A percentile compares a stretch with the other conserved stretches of the same genome.
These are phyloP conservation scores for Prosapia bicincta DNA, from an alignment of 2,888 invertebrate species.

Conservation along the genomic window DNA sequence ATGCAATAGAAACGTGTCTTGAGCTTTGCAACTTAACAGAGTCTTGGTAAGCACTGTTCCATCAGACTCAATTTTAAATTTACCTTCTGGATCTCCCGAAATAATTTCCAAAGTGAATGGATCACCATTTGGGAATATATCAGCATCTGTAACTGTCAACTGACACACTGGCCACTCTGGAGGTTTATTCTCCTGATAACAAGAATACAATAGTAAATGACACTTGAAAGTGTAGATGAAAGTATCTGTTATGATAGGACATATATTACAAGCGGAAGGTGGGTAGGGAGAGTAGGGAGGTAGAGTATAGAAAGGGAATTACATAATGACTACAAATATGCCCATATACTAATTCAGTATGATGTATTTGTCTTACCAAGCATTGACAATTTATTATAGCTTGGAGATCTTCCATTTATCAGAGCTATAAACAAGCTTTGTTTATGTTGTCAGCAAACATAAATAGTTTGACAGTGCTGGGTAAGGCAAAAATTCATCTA, in stretches of 20 bases:
- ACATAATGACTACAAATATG: no score
- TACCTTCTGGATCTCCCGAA: conserved; percentile 79
- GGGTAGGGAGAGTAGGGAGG: no score
- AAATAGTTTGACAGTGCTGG: no score
- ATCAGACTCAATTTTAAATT: conserved; percentile 82
- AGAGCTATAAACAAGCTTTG: no score
- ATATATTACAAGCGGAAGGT: background rate
- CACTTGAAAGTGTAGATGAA: background rate
- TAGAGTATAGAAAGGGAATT: no score
- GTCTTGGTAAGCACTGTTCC: conserved; percentile 82
- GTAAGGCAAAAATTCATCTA: no score
- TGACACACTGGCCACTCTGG: conserved; percentile 76
- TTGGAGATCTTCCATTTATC: no score
- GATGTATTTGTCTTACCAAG: no score
- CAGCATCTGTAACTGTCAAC: conserved; percentile 81
- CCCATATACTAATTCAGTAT: no score
- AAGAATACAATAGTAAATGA: conserved; percentile 5
- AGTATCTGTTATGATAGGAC: background rate
- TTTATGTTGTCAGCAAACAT: no score
- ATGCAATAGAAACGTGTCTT: conserved; percentile 73
- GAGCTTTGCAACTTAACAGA: conserved; percentile 78
- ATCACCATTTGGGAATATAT: conserved; percentile 79
- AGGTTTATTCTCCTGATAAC: conserved; percentile 76
- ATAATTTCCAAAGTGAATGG: conserved; percentile 92
- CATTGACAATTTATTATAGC: no score